phyloP scores from a whole-genome alignment of 2,888 invertebrate genomes.

The Yponomeuta plumbellus region DNA sequence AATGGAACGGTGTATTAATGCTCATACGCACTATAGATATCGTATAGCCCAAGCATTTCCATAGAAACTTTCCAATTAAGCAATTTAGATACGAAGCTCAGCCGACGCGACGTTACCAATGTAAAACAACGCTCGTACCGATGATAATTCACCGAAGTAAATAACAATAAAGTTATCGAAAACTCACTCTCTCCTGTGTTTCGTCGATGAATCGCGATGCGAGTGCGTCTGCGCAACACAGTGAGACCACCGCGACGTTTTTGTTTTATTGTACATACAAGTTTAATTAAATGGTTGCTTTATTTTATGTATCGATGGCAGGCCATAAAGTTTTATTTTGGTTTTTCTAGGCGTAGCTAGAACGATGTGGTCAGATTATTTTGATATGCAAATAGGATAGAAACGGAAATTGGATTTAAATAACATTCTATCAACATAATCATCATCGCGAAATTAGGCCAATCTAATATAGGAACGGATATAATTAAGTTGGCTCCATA shows the following conservation, averaged over 20 bases:
- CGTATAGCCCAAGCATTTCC: constrained; percentile 19
- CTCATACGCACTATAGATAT: constrained; percentile 14
- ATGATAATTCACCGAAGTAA: constrained; percentile 72
- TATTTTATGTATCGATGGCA: not conserved
- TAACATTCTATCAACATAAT: not conserved
- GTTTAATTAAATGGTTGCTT: constrained; percentile 39
- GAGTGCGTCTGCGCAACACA: constrained; percentile 17
- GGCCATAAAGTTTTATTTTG: not conserved
- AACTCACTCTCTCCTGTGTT: constrained; percentile 62
- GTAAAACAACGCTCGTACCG: constrained; percentile 35
- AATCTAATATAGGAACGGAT: not conserved
- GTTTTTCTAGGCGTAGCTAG: constrained; percentile 5
- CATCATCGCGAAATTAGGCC: not conserved
- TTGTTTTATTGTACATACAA: constrained; percentile 39
- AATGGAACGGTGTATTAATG: constrained; percentile 4
- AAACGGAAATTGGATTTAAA: constrained; percentile 6
- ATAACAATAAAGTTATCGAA: constrained; percentile 75
- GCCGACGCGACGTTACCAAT: constrained; percentile 52
- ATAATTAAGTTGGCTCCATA: not conserved
- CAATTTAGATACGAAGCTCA: constrained; percentile 68
- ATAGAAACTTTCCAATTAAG: constrained; percentile 72
- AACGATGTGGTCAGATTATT: not conserved
- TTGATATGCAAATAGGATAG: not conserved
- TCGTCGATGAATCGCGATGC: constrained; percentile 70
- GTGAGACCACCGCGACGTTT: constrained; percentile 38